phyloP scores from a whole-genome alignment of 2,888 invertebrate species.

The Rotaria sp. region DNA sequence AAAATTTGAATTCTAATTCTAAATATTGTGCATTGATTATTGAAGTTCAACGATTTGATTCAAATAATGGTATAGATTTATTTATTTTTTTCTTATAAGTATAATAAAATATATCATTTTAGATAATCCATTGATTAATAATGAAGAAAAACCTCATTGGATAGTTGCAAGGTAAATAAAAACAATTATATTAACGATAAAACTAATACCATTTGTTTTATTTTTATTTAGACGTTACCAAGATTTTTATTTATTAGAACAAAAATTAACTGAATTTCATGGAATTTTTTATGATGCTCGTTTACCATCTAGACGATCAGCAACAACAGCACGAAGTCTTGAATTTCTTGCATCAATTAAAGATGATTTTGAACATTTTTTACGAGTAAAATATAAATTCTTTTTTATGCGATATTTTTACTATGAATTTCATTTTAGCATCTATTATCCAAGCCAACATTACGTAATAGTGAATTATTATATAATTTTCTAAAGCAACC shows the following conservation, averaged over 20 bases:
- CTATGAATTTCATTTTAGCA: neutral
- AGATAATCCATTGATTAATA: neutral
- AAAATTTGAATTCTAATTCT: neutral
- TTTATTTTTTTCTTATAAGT: neutral
- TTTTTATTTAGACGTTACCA: constrained; percentile 5
- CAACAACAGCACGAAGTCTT: neutral
- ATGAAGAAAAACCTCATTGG: neutral
- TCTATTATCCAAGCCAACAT: constrained; percentile 1
- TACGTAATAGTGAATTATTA: constrained; percentile 22
- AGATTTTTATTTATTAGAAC: constrained; percentile 30
- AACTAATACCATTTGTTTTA: too few relatives aligned
- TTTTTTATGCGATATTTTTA: neutral
- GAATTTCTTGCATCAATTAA: neutral
- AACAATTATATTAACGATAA: neutral
- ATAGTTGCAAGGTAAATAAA: neutral
- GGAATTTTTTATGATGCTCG: constrained; percentile 17
- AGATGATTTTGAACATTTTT: neutral
- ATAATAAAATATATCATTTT: neutral
- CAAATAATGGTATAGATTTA: neutral
- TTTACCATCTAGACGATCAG: constrained; percentile 5
- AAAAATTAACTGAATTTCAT: constrained; percentile 22
- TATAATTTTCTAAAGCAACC: neutral
- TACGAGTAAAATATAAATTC: neutral
- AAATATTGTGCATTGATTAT: neutral
- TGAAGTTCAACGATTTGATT: neutral